Evolutionary conservation across 1,140 invertebrate species (phyloP), one percentile per base, ranked within the genome.

Genomic region (Plectrocnemia conspersa): DNA sequence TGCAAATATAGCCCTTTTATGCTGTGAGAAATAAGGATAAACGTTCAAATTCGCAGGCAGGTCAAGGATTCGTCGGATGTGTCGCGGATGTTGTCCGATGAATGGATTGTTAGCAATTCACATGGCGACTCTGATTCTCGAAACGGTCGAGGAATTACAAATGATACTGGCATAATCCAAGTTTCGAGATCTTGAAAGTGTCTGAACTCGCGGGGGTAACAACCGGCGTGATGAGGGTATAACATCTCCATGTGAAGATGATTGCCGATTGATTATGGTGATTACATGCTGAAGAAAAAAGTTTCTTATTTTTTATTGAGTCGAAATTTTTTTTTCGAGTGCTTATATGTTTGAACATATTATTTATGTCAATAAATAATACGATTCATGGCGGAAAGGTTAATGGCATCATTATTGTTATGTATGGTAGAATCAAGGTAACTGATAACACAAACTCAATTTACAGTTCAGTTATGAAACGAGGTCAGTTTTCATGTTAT

Each of bases 1-100:
- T n/a, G n/a, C n/a, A n/a, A n/a, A n/a, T n/a, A n/a, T n/a, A n/a
- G n/a, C n/a, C n/a, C n/a, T n/a, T n/a, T n/a, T n/a, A n/a, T n/a
- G n/a, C n/a, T 29, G 35, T 38, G 35, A 38, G 35, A 38, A n/a
- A 38, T 38, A 38, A 38, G 35, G 35, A 38, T 38, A 38, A 10
- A 16, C 15, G 11, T 45, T n/a, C 35, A 38, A 38, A 13, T 38
- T 38, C 13, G 13, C 15, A 38, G 35, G 35, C 35, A 38, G 42
- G 42, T 45, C 42, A 45, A 45, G 42, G 42, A 45, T 45, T 45
- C 23, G 15, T 23, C 22, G 42, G 22, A 45, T 27, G 22, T 27
- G 11, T 45, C 42, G 23, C 42, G 42, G 42, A 45, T 45, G 42
- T 23, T 22, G 16, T 27, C 7, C 35, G 35, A 38, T 16, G 35